Evolutionary conservation across 53 echinoderm and acorn worm genomes (phyloP).

Genomic region (Crossaster papposus): DNA sequence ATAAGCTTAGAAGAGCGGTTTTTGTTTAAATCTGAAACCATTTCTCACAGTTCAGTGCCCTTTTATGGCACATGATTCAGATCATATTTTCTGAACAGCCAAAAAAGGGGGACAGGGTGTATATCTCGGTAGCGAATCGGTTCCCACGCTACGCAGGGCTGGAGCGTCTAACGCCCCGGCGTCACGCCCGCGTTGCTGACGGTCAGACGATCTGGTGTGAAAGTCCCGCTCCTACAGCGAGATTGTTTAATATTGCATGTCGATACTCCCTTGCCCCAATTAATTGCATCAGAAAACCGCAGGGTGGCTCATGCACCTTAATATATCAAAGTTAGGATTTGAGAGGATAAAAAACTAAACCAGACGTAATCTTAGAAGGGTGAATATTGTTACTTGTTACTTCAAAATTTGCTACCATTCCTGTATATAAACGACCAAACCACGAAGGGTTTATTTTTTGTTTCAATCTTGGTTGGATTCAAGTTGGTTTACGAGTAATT

Average conservation of each 20-base stretch:
- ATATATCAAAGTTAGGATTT: constrained; percentile 22
- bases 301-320: not conserved
- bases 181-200: constrained; percentile 36
- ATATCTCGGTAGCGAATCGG: constrained; percentile 24
- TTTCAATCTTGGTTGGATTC: too few species aligned
- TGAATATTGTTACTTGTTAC: constrained; percentile 25
- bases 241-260: constrained; percentile 47
- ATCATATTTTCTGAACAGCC: not conserved
- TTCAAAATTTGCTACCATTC: not conserved
- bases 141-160: constrained; percentile 33
- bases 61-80: not conserved
- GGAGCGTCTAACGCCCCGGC: constrained; percentile 38
- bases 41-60: not conserved
- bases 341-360: not conserved
- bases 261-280: constrained; percentile 45
- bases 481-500: too few species aligned
- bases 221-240: constrained; percentile 33
- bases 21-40: not conserved
- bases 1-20: not conserved
- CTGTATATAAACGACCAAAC: too few species aligned
- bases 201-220: constrained; percentile 59
- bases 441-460: too few species aligned
- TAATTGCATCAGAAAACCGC: constrained; percentile 56
- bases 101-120: not conserved
- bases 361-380: not conserved